Evolutionary conservation across 2,797 vertebrate genomes (phyloP).

Genomic region (Balearica regulorum): DNA sequence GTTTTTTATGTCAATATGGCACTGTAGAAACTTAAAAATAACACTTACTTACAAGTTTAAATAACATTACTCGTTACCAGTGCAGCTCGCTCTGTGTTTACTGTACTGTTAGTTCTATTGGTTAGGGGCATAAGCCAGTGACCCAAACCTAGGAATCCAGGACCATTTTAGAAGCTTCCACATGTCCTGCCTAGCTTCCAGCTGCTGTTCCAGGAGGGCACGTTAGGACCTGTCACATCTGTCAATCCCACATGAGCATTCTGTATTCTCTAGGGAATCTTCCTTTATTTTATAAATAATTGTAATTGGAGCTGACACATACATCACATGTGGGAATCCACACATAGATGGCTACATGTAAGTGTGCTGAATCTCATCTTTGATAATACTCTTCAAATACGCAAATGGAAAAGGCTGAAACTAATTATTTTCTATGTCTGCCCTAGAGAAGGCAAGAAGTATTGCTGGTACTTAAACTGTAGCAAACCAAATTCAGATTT

Average conservation of each 20-base stretch:
- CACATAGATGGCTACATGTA: not conserved
- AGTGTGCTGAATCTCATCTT: not conserved
- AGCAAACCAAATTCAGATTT: not conserved
- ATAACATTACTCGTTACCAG: not conserved
- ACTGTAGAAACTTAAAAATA: not conserved
- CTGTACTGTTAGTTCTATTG: not conserved
- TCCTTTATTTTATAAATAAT: not conserved
- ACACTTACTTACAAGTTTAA: not conserved
- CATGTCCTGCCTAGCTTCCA: not conserved
- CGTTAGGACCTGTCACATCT: not conserved
- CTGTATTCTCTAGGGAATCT: not conserved
- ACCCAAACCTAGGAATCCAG: not conserved
- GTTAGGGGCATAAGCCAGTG: not conserved
- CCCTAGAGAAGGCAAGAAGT: not conserved
- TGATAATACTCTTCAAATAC: not conserved
- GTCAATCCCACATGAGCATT: not conserved
- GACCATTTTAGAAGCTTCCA: not conserved
- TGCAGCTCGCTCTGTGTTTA: not conserved
- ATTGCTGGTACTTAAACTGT: not conserved
- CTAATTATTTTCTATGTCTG: not conserved
- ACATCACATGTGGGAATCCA: not conserved
- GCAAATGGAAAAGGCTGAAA: not conserved
- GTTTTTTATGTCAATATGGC: not conserved
- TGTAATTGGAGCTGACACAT: not conserved
- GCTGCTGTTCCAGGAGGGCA: not conserved